A percentile compares a stretch with the other conserved stretches of the same genome.
Conservation (phyloP, 2,888 invertebrate species). For the Colletes collaris region DNA sequence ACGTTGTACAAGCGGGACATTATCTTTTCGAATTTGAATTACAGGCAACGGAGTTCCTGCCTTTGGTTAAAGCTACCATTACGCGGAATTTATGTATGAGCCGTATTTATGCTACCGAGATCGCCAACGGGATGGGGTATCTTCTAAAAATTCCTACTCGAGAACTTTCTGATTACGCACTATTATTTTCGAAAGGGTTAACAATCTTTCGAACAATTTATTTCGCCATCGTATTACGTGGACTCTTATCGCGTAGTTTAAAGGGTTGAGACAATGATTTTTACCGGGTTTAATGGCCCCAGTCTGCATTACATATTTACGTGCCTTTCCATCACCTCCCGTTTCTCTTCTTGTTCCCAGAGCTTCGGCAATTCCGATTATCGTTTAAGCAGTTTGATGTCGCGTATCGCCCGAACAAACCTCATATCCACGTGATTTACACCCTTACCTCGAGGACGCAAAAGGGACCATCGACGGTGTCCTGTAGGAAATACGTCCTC, state of each 20-base stretch:
- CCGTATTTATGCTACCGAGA: conserved; percentile 5
- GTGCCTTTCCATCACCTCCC: too few species aligned
- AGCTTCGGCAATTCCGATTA: conserved; percentile 30
- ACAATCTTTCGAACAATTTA: too few species aligned
- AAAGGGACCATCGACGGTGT: conserved; percentile 50
- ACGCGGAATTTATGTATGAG: conserved; percentile 43
- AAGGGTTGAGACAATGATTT: too few species aligned
- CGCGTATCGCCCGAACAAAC: conserved; percentile 26
- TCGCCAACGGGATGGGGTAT: neutral
- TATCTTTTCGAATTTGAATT: conserved; percentile 79
- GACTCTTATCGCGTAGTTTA: too few species aligned
- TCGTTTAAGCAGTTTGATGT: conserved; percentile 73
- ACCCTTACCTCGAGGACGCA: conserved; percentile 8
- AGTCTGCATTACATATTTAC: too few species aligned
- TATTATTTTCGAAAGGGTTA: too few species aligned
- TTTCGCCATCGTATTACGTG: too few species aligned
- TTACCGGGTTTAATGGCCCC: too few species aligned
- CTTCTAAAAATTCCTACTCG: neutral
- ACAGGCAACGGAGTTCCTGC: conserved; percentile 39
- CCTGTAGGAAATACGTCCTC: conserved; percentile 14
- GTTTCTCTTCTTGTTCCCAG: neutral
- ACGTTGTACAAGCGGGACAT: conserved; percentile 66
- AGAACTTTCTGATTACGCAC: neutral
- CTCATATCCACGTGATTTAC: conserved; percentile 44
- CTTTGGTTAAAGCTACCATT: conserved; percentile 38